Conservation (phyloP, 2,888 invertebrate genomes). For the Eumerus sabulonum region DNA sequence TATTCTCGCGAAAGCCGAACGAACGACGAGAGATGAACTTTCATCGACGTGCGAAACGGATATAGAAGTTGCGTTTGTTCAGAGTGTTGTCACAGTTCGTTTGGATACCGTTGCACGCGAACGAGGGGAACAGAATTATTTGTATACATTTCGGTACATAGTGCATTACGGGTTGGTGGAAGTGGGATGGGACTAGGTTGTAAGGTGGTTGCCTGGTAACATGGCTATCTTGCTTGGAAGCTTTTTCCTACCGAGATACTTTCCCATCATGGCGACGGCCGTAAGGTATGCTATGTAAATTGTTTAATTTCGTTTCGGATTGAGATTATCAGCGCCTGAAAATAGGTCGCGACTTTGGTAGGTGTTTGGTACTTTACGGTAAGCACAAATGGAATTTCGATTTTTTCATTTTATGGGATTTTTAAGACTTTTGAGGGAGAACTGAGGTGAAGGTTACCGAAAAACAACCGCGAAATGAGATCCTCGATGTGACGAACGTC, state of each 20-base stretch:
- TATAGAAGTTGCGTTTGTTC: conserved; percentile 6
- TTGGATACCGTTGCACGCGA: background rate
- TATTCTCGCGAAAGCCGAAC: conserved; percentile 5
- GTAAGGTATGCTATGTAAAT: conserved; percentile 42
- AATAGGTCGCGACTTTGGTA: too few species aligned
- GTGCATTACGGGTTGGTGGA: conserved; percentile 11
- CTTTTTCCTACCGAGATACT: background rate
- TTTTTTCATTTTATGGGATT: background rate
- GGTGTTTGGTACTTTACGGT: too few species aligned
- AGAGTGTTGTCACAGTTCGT: conserved; percentile 3
- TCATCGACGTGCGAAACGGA: background rate
- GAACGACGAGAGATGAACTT: conserved; percentile 4
- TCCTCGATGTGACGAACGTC: conserved; percentile 18
- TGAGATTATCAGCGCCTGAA: too few species aligned
- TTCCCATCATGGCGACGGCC: conserved; percentile 48
- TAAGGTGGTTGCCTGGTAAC: background rate
- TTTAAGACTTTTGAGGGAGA: background rate
- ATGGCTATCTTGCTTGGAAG: background rate
- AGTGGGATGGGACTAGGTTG: conserved; percentile 4
- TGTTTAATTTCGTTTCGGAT: background rate
- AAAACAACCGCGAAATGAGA: background rate
- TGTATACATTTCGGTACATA: conserved; percentile 33
- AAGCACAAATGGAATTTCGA: background rate
- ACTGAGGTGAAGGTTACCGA: background rate
- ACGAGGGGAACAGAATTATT: conserved; percentile 2